Conservation (phyloP, 2,888 invertebrate species). For the Auanema freiburgensis region DNA sequence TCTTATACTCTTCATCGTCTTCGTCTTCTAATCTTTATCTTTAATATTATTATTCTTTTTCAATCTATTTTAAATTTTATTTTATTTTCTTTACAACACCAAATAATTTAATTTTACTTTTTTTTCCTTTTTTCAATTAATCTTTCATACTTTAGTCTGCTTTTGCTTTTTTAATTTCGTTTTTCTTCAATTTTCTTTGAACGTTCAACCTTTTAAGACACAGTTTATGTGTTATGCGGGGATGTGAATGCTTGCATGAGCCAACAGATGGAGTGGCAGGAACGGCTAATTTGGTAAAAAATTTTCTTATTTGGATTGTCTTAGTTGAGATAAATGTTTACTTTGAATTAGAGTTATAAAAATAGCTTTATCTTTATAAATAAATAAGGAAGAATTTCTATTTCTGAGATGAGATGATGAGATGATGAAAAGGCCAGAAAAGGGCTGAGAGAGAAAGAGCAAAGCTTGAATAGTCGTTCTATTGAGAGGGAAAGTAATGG, state of each 20-base stretch:
- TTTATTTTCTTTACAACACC: conserved; percentile 2
- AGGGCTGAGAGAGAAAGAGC: neutral
- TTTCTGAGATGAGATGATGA: neutral
- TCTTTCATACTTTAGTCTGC: conserved; percentile 5
- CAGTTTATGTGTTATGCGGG: conserved; percentile 24
- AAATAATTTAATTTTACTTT: neutral
- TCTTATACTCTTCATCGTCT: too few relatives aligned
- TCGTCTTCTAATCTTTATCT: neutral
- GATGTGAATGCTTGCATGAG: conserved; percentile 43
- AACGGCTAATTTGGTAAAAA: conserved; percentile 31
- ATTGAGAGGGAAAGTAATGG: neutral
- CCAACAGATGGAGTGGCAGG: conserved; percentile 33
- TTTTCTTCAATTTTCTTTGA: neutral
- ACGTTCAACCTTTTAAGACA: too few relatives aligned
- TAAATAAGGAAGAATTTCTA: too few relatives aligned
- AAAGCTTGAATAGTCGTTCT: neutral
- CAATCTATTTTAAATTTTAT: neutral
- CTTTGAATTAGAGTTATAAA: too few relatives aligned
- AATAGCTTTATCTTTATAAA: too few relatives aligned
- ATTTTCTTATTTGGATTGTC: neutral
- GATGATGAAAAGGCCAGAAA: neutral
- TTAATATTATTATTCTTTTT: neutral
- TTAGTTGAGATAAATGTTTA: too few relatives aligned
- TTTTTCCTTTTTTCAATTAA: neutral
- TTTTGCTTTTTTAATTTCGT: conserved; percentile 1